These are phyloP conservation scores for Ips nitidus DNA, from an alignment of 1,140 invertebrate species.

Conservation along the genomic window DNA sequence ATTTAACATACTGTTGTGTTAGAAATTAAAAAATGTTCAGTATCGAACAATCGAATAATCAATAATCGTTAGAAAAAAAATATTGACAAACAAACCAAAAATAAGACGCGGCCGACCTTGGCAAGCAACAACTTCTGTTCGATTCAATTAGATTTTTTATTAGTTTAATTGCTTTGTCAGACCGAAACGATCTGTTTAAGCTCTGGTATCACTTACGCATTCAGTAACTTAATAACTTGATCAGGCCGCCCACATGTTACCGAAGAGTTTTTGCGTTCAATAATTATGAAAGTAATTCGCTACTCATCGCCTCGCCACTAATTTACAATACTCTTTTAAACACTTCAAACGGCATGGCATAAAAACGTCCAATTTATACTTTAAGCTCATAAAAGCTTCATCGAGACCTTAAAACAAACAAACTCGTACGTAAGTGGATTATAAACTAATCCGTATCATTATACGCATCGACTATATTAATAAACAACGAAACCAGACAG, in stretches of 20 bases:
- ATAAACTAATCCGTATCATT: constrained; percentile 13
- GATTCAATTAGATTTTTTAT: constrained; percentile 22
- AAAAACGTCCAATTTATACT: background rate
- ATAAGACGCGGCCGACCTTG: background rate
- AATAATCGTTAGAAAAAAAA: too few species aligned
- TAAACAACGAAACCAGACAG: too few species aligned
- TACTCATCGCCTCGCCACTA: background rate
- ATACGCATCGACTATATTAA: too few species aligned
- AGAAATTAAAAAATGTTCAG: too few species aligned
- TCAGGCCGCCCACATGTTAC: constrained; percentile 1
- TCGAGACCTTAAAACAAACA: constrained; percentile 7
- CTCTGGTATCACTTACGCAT: constrained; percentile 18
- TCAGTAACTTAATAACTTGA: constrained; percentile 13
- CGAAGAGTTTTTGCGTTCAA: background rate
- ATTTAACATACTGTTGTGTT: too few species aligned
- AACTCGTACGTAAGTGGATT: constrained; percentile 5
- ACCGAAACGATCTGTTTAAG: constrained; percentile 19
- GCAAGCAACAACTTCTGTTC: background rate
- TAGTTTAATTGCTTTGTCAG: constrained; percentile 11
- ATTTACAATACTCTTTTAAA: too few species aligned
- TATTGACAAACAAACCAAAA: too few species aligned
- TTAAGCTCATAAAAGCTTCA: background rate
- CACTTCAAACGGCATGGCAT: too few species aligned
- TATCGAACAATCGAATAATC: too few species aligned
- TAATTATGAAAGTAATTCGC: background rate